Evolutionary conservation across 2,888 invertebrate genomes (phyloP).

Genomic region (Pristionchus entomophagus): DNA sequence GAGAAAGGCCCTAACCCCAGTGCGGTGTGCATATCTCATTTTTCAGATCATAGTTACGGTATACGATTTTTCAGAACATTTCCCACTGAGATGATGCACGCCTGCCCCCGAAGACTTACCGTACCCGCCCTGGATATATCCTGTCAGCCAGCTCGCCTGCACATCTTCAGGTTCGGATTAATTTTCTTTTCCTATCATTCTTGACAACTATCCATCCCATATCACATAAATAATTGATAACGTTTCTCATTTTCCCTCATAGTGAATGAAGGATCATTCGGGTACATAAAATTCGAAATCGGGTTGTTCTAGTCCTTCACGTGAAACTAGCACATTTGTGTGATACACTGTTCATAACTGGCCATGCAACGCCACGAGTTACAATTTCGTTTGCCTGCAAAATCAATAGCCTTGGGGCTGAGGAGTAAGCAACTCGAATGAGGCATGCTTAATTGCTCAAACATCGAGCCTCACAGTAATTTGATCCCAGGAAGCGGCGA

Average conservation of each 20-base stretch:
- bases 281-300: not conserved
- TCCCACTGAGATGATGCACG: constrained; percentile 65
- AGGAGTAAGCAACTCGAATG: no score
- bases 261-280: not conserved
- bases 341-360: no score
- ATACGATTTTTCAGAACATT: constrained; percentile 52
- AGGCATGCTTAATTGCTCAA: constrained; percentile 24
- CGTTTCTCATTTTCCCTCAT: no score
- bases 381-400: no score
- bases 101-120: constrained; percentile 61
- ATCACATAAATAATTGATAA: no score
- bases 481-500: constrained; percentile 16
- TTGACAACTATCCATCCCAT: no score
- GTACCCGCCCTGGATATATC: constrained; percentile 70
- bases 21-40: not conserved
- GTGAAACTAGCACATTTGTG: no score
- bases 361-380: no score
- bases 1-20: not conserved
- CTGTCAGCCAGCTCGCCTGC: constrained; percentile 66
- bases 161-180: constrained; percentile 58
- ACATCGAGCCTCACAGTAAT: not conserved
- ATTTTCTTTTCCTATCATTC: not conserved
- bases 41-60: no score
- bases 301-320: no score
- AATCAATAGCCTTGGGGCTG: no score